These are phyloP conservation scores for Stigmatopora nigra DNA, from an alignment of 2,113 vertebrate species.

Conservation along the genomic window DNA sequence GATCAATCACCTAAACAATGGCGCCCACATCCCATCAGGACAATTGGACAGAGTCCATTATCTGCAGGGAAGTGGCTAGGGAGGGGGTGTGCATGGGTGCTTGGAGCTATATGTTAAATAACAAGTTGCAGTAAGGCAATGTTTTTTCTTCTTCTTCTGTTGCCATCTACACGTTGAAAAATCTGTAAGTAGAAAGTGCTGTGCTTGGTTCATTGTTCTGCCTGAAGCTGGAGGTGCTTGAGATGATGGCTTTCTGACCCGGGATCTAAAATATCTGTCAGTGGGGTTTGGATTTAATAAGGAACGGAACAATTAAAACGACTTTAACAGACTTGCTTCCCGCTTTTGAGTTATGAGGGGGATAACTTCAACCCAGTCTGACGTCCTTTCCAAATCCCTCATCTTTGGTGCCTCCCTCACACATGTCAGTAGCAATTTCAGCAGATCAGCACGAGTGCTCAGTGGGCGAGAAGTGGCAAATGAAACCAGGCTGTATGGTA, in stretches of 20 bases:
- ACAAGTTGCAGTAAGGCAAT: neutral
- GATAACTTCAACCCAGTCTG: constrained; percentile 25
- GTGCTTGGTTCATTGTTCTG: neutral
- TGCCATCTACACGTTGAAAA: neutral
- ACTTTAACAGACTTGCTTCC: constrained; percentile 1
- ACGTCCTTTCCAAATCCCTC: constrained; percentile 23
- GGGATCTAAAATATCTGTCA: neutral
- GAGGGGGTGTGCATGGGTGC: neutral
- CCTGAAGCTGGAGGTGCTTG: neutral
- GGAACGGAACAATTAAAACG: neutral
- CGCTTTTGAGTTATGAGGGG: neutral
- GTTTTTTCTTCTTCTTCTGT: neutral
- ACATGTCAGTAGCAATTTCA: constrained; percentile 34
- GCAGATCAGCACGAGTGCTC: constrained; percentile 27
- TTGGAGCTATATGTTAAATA: neutral
- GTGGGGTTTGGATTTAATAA: neutral
- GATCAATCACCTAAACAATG: neutral
- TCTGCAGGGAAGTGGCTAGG: neutral
- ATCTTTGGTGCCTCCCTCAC: constrained; percentile 24
- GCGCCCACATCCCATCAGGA: neutral
- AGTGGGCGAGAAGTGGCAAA: constrained; percentile 29
- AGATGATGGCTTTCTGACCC: neutral
- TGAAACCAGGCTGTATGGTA: constrained; percentile 10
- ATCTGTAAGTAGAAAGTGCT: neutral
- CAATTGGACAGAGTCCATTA: constrained; percentile 2